Percentiles rank a stretch among this genome's conserved stretches.
Evolutionary conservation across 2,797 vertebrate species (phyloP).

Genomic region (Otolemur crassicaudatus): DNA sequence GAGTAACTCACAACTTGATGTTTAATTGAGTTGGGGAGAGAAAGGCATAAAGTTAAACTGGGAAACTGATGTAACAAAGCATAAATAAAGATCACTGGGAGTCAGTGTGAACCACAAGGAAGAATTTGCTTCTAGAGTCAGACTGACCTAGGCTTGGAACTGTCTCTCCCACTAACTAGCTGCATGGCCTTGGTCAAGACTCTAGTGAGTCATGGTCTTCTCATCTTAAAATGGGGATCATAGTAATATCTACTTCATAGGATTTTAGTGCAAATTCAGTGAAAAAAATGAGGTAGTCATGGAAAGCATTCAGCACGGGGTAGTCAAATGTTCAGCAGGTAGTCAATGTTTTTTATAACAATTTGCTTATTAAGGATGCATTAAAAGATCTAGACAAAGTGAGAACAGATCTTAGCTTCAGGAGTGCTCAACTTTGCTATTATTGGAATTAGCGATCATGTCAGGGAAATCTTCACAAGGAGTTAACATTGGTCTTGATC

Average conservation of each 20-base stretch:
- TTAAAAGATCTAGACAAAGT: slow-evolving; percentile 76
- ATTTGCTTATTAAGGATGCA: slow-evolving; percentile 76
- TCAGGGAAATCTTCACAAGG: background rate
- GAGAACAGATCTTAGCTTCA: slow-evolving; percentile 77
- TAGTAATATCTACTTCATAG: background rate
- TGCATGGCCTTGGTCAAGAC: background rate
- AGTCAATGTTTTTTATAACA: slow-evolving; percentile 20
- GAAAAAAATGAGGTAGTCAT: background rate
- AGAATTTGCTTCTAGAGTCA: slow-evolving; percentile 6
- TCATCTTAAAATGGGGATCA: background rate
- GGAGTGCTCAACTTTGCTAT: background rate
- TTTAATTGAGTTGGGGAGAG: slow-evolving; percentile 13
- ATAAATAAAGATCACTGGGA: background rate
- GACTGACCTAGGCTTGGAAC: background rate
- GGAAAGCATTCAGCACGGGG: background rate
- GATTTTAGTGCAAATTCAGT: background rate
- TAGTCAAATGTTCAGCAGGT: too few relatives aligned
- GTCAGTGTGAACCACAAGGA: background rate
- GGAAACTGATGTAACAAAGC: background rate
- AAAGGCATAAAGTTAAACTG: background rate
- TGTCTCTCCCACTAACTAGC: background rate
- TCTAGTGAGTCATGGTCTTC: background rate
- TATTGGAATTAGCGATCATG: background rate
- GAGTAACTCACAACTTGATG: background rate
- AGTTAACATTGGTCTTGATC: background rate